These are phyloP conservation scores for Folsomia manolachei DNA, from an alignment of 2,888 invertebrate genomes.

Conservation along the genomic window DNA sequence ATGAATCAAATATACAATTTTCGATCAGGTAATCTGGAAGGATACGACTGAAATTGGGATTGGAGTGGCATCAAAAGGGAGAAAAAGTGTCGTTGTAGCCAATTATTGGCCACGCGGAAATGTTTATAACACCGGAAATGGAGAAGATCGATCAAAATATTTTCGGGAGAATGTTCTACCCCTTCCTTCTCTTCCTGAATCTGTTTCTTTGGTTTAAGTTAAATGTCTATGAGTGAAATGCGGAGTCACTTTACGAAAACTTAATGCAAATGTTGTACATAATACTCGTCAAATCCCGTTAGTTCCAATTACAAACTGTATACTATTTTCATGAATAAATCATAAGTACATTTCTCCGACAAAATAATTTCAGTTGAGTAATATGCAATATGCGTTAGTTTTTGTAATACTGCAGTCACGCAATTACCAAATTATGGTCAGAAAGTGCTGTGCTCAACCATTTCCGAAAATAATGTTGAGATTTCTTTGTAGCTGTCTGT, in stretches of 20 bases:
- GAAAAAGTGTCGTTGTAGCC: constrained; percentile 40
- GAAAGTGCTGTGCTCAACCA: no score
- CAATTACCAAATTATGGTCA: no score
- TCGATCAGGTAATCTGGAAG: constrained; percentile 33
- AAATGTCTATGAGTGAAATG: background rate
- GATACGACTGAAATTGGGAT: constrained; percentile 38
- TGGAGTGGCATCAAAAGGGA: constrained; percentile 37
- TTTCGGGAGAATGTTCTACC: constrained; percentile 41
- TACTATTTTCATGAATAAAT: no score
- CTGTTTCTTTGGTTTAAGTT: background rate
- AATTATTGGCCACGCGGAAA: constrained; percentile 43
- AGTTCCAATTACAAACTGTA: background rate
- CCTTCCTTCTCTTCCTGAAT: constrained; percentile 3
- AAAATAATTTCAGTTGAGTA: no score
- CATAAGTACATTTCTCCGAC: no score
- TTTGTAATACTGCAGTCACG: no score
- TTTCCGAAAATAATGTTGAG: no score
- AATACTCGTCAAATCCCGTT: constrained; percentile 12
- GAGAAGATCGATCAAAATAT: constrained; percentile 36
- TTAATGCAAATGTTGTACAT: background rate
- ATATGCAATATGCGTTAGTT: no score
- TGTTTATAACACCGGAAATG: constrained; percentile 36
- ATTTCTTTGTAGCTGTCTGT: background rate
- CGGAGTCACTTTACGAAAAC: background rate
- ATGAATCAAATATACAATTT: background rate